Base-by-base conservation (phyloP, 2,113 vertebrate genomes). In the Circaetus cinerascens region DNA sequence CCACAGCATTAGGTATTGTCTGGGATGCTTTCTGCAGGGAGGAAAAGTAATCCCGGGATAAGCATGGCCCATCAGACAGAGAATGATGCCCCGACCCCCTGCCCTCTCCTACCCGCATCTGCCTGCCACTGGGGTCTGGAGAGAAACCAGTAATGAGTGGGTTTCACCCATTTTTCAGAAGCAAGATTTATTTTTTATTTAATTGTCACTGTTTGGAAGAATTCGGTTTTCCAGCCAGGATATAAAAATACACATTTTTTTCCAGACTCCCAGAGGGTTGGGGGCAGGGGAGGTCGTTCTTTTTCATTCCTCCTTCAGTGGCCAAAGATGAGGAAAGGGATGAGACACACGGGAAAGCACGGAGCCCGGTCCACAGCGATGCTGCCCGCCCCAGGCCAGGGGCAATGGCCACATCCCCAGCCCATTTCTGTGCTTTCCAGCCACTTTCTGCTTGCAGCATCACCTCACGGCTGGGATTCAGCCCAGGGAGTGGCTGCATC, bases 1-100 rank as follows among this genome's bases (percentile, higher is more conserved):
- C 86, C 76, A 0, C 34, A 2, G 26, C 20, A 82, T 96, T 94
- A 83, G 92, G 78, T 76, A 74, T 94, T 69, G 92, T 94, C 95
- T 93, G 93, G 81, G 88, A 83, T 59, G 69, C 15, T 41, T 85
- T 90, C 48, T 88, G 63, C 2, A 1, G 89, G 56, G 32, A 75
- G 66, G 62, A 21, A 25, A 86, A 80, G 25, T 43, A 30, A 79
- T 57, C 48, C 62, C 0, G 10, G 73, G 45, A 18, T 87, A 66
- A 86, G 27, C 2, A 10, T 18, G 60, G 41, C 16, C 27, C 0
- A 1, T 53, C 1, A 5, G 75, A 34, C 7, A 4, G 40, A 38
- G 74, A 75, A 14, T 1, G 41, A 57, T 38, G 43, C 19, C 53
- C 53, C 0, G 1, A 73, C 19, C 22, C 56, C 50, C 16, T 66